Base-by-base conservation (phyloP, 2,888 invertebrate genomes). In the Scaeva pyrastri region DNA sequence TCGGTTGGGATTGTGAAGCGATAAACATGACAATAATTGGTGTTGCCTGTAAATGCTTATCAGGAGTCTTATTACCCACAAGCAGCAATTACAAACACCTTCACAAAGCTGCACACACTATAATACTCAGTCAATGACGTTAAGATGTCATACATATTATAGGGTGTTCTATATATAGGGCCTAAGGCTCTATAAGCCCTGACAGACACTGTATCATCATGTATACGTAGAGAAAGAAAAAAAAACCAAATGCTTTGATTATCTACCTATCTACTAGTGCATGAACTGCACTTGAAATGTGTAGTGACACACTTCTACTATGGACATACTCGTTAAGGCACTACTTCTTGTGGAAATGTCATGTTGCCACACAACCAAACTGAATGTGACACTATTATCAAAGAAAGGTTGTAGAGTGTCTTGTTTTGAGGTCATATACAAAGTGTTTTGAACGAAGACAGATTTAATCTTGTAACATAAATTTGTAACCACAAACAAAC, bases 1-100 rank as follows among this genome's bases (percentile, higher is more conserved):
- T 81, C 55, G 75, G 60, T 45, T 16, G 45, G 45, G 1, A 45
- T 23, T 62, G 43, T 68, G 45, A 71, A 70, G 64, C 75, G 71
- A 81, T 81, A 75, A 75, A 81, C 81, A 81, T 71, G 75, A 81
- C 75, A 75, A 81, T 81, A 76, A 81, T 75, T 81, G 81, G 75
- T 48, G 64, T 76, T 76, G 81, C 81, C 75, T 76, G 81, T 81
- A 58, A 81, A 71, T 76, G 71, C 81, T 76, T 81, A 81, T 81
- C 75, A 75, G 71, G 50, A 76, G 48, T 48, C 70, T n/a, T n/a
- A n/a, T 64, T 50, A 66, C 41, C 71, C 71, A 71, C 71, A 76
- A 81, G 75, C 71, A 81, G 71, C 56, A 62, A 52, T 64, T 81
- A 64, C 55, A 72, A 41, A 5, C 41, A 2, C 41, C 23, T 19